Base-by-base conservation (phyloP, 2,797 vertebrate species). In the Phrynocephalus guinanensis region DNA sequence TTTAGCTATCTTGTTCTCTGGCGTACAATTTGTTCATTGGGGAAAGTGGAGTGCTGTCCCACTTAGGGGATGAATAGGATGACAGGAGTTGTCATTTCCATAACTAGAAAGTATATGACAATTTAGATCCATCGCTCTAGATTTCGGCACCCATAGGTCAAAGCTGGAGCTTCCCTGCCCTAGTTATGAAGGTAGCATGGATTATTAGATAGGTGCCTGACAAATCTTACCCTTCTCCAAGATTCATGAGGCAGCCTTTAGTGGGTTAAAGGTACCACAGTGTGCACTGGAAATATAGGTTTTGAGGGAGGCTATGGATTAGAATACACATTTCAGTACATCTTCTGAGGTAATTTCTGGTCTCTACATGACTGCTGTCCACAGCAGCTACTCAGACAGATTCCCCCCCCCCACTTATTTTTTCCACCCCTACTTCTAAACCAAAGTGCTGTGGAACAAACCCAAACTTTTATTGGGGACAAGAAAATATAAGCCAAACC, bases 381-480 rank as follows among this genome's bases (percentile, higher is more conserved):
- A 6, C 85, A 80, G 38, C 1, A 84, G 60, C 67, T 91, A 33
- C 73, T 78, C 66, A 83, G 92, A 92, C 89, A 91, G 88, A 26
- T 67, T 26, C 38, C 24, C 93, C 38, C 91, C 91, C 88, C 85
- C 52, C 52, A 6, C 86, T 87, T 88, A 63, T 91, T 94, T 83
- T 56, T 33, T 30, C 88, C 90, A 38, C 9, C 44, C 3, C 20
- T 70, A 50, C 2, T 70, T 11, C 86, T 84, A 93, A 95, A 94
- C 94, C 86, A 91, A 95, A 94, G 91, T 93, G 93, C 88, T 84
- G 92, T 87, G 93, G 95, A 96, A 95, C 92, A 96, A 91, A 92
- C 84, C 91, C 82, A 91, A 90, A 92, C 93, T 95, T 97, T 96
- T 94, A 93, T 86, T 93, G 84, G 50, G 92, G 89, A 93, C 92